Evolutionary conservation across 2,797 vertebrate species (phyloP), one percentile per base, ranked within the genome.

Genomic region (Enteromius anoplus): DNA sequence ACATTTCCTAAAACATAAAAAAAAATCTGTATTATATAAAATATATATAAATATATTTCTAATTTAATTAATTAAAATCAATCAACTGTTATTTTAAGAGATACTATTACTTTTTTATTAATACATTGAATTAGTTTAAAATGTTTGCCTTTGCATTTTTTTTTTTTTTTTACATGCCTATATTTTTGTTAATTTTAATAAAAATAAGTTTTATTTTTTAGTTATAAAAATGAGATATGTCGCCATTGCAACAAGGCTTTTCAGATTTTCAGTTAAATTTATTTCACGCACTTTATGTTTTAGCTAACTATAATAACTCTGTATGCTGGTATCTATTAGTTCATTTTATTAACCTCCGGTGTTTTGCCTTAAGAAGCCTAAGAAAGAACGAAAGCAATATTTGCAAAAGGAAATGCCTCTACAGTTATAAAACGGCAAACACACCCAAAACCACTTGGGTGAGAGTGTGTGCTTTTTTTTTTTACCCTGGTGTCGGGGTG

Each of bases 401-500:
- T 3, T n/a, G 23, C 72, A 42, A 66, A 2, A 76, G n/a, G 23
- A 69, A 83, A 58, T 12, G 2, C 42, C 6, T 42, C n/a, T 10
- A 23, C 12, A 10, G 32, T 51, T 45, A 75, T 17, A 77, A 34
- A 15, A 5, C 45, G 51, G 68, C 40, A 66, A 2, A 23, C 12
- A 62, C 26, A 2, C 62, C 45, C 62, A 34, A 78, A 66, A 34
- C 19, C 76, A 11, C 29, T 14, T 15, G 45, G 29, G 45, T 32
- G 7, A 26, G 58, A 9, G 4, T 5, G 72, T 47, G 42, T 3
- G 40, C 3, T 2, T 40, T 42, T 2, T 37, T 34, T 19, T 26
- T n/a, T 8, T 15, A 14, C 45, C 60, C 11, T 92, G 94, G 91
- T 93, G 93, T 97, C 95, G 92, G 91, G 94, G 96, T 94, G 94